A percentile compares a stretch with the other conserved stretches of the same genome.
These are phyloP conservation scores for Notodromas monacha DNA, from an alignment of 2,888 invertebrate species.

Conservation along the genomic window DNA sequence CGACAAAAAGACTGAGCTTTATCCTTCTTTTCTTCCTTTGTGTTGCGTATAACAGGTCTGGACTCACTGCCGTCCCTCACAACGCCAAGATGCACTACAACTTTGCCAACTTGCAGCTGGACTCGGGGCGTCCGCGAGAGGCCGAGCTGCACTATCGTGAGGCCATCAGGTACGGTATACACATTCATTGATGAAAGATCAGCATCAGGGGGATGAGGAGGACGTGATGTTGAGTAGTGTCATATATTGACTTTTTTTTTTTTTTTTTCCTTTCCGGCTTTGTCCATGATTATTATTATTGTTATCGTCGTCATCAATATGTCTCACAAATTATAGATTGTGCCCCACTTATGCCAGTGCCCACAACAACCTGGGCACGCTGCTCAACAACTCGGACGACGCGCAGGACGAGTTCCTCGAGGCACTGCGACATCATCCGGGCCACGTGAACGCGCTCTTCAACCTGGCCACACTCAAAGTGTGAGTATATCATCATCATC, in stretches of 20 bases:
- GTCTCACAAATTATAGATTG: no score
- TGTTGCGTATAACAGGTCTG: constrained; percentile 26
- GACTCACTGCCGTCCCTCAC: constrained; percentile 38
- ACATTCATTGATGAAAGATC: no score
- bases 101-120: constrained; percentile 49
- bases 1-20: no score
- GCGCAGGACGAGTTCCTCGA: constrained; percentile 36
- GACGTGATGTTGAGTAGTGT: no score
- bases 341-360: constrained; percentile 58
- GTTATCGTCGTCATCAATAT: no score
- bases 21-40: no score
- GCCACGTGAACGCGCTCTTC: constrained; percentile 49
- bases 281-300: no score
- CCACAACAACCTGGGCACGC: constrained; percentile 51
- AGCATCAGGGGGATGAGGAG: no score
- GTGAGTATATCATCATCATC: no score
- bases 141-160: constrained; percentile 43
- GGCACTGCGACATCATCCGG: constrained; percentile 24
- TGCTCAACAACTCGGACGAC: constrained; percentile 27
- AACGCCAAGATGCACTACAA: constrained; percentile 73
- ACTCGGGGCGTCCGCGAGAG: constrained; percentile 31
- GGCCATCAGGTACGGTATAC: constrained; percentile 38
- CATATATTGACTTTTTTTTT: constrained; percentile 7
- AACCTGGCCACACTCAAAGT: constrained; percentile 49
- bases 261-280: constrained; percentile 10